A percentile compares a stretch with the other conserved stretches of the same genome.
Evolutionary conservation across 1,140 invertebrate genomes (phyloP).

Genomic region (Watersipora subatra): DNA sequence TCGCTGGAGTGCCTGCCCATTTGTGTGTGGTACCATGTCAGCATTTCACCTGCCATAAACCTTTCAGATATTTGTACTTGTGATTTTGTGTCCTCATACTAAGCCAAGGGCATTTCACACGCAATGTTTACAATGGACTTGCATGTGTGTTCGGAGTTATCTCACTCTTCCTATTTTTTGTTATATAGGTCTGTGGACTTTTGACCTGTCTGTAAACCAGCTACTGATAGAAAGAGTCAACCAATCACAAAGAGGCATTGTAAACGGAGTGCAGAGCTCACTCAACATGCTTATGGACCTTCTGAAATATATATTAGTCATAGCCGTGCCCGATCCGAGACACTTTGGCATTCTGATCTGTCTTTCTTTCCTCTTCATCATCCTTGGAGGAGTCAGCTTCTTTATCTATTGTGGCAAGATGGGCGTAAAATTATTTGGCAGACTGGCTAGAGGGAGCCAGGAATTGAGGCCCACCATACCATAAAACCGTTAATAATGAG

Average conservation of each 20-base stretch:
- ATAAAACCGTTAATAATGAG: no score
- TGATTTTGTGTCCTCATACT: no score
- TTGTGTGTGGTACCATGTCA: no score
- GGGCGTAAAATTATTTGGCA: conserved; percentile 17
- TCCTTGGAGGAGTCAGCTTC: conserved; percentile 25
- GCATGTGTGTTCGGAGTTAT: no score
- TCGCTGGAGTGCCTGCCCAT: no score
- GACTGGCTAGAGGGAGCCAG: no score
- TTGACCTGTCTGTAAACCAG: conserved; percentile 48
- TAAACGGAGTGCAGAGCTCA: conserved; percentile 48
- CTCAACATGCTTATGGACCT: conserved; percentile 45
- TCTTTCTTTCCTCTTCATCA: conserved; percentile 40
- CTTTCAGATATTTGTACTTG: no score
- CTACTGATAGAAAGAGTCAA: conserved; percentile 46
- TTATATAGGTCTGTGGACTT: conserved; percentile 44
- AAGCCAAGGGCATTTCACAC: no score
- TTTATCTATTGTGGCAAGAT: conserved; percentile 12
- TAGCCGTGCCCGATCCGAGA: conserved; percentile 34
- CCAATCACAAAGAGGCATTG: conserved; percentile 43
- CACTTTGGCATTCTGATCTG: conserved; percentile 42
- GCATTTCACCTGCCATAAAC: no score
- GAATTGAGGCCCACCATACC: no score
- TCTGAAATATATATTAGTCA: conserved; percentile 45
- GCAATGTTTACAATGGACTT: no score
- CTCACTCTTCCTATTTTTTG: no score